phyloP scores from a whole-genome alignment of 1,140 invertebrate species.

The Apis dorsata region DNA sequence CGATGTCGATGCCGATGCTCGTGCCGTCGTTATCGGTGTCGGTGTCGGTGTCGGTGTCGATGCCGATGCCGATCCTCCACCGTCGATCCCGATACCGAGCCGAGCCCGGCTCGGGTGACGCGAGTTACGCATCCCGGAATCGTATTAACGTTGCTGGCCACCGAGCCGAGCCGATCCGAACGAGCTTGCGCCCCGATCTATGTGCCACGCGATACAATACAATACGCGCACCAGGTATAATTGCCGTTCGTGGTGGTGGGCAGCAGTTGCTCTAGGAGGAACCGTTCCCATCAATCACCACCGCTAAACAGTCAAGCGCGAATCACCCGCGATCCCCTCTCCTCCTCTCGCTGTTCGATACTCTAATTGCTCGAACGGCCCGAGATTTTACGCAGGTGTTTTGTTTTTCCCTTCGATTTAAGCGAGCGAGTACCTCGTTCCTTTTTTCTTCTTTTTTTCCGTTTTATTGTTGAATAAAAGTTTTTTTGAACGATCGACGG shows the following conservation, averaged over 20 bases:
- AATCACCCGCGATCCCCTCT: conserved; percentile 26
- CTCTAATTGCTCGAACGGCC: conserved; percentile 15
- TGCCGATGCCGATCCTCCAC: conserved; percentile 42
- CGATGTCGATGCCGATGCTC: conserved; percentile 39
- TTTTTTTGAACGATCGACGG: no score
- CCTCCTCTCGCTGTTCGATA: conserved; percentile 17
- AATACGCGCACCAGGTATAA: conserved; percentile 76
- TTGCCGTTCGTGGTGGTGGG: conserved; percentile 68
- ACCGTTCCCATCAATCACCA: conserved; percentile 78
- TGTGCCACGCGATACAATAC: conserved; percentile 71
- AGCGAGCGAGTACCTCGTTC: no score
- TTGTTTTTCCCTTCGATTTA: no score
- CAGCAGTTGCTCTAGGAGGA: conserved; percentile 74
- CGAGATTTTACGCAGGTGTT: background rate
- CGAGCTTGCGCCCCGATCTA: conserved; percentile 69
- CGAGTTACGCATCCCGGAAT: conserved; percentile 70
- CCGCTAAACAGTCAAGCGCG: conserved; percentile 52
- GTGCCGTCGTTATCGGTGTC: conserved; percentile 45
- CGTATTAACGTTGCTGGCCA: conserved; percentile 76
- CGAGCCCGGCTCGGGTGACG: conserved; percentile 52
- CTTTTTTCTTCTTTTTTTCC: no score
- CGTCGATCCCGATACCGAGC: conserved; percentile 52
- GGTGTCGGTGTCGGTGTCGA: conserved; percentile 52
- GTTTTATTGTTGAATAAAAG: no score
- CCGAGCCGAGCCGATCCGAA: conserved; percentile 68